Evolutionary conservation across 2,888 invertebrate genomes (phyloP), one percentile per base, ranked within the genome.

Genomic region (Trichopoda pennipes): DNA sequence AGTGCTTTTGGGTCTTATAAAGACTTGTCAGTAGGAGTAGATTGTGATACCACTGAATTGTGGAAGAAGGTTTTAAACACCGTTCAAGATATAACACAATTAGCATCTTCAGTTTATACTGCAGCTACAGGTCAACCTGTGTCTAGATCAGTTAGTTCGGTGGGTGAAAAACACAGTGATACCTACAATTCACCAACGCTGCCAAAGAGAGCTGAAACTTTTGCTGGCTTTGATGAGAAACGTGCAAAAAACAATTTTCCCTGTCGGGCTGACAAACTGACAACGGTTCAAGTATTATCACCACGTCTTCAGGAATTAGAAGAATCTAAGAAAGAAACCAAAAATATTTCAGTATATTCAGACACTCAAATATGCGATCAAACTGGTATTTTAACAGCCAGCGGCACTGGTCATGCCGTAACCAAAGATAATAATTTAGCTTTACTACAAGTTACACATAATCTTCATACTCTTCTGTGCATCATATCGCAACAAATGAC

Each of bases 151-250:
- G 96, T 97, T 19, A 98, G 97, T 91, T 98, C 98, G 32, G 98
- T 96, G 0, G 98, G 98, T 7, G 98, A 98, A 91, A 94, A 97
- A 69, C 96, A 97, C 87, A 97, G 96, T 87, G 94, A 95, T 32
- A 94, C 95, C 0, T 98, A 96, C 90, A 94, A 96, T 83, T 96
- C 96, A 35, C 96, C 97, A 17, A 95, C 96, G 47, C 91, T 98
- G 82, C 98, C 98, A 19, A 95, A 97, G 86, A 93, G 98, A 38
- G 98, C 98, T 0, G 98, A 98, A 92, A 98, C 98, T 4, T 99
- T 98, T 91, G 98, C 98, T 1, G 98, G 98, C 10, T 98, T 98
- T 89, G 98, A 98, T 92, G 93, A 93, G 86, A 90, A 90, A 82
- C 88, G 91, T 16, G 89, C 86, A 66, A 92, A 90, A 83, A 86